A percentile compares a stretch with the other conserved stretches of the same genome.
These are phyloP conservation scores for Beris chalybata DNA, from an alignment of 2,888 invertebrate species.

Conservation along the genomic window DNA sequence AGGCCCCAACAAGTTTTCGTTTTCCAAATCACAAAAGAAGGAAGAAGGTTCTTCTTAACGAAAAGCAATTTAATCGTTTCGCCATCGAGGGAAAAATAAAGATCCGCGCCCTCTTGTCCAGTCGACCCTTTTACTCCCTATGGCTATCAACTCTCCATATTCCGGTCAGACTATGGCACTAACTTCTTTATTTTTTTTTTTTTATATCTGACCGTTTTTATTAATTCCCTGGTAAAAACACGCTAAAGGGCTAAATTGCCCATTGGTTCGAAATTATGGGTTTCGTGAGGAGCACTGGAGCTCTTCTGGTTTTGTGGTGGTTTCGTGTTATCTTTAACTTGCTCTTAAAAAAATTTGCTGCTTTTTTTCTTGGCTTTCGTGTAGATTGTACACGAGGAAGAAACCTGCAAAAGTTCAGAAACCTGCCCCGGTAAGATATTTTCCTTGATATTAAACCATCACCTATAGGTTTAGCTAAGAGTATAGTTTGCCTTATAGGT, in stretches of 20 bases:
- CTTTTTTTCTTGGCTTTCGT: not conserved
- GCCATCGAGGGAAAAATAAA: too few species aligned
- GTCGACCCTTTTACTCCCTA: too few species aligned
- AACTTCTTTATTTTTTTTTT: not conserved
- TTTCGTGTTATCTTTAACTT: constrained; percentile 14
- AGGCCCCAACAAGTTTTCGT: too few species aligned
- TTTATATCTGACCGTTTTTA: constrained; percentile 25
- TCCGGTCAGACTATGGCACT: not conserved
- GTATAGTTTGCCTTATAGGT: constrained; percentile 13
- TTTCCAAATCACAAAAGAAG: too few species aligned
- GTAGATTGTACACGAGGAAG: constrained; percentile 1
- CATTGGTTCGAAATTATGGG: constrained; percentile 57
- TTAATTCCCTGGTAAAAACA: constrained; percentile 36
- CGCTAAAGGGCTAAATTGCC: constrained; percentile 57
- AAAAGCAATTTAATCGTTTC: too few species aligned
- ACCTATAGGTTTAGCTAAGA: constrained; percentile 3
- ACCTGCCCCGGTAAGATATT: constrained; percentile 17
- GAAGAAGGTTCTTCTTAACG: too few species aligned
- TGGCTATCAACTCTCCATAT: too few species aligned
- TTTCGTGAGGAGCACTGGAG: constrained; percentile 44
- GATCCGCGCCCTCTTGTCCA: too few species aligned
- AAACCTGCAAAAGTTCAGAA: constrained; percentile 34
- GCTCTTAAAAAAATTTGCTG: constrained; percentile 3
- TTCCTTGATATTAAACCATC: constrained; percentile 3
- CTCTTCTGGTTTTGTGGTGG: constrained; percentile 32